Base-by-base conservation (phyloP, 2,797 vertebrate species). In the Synanceia verrucosa region DNA sequence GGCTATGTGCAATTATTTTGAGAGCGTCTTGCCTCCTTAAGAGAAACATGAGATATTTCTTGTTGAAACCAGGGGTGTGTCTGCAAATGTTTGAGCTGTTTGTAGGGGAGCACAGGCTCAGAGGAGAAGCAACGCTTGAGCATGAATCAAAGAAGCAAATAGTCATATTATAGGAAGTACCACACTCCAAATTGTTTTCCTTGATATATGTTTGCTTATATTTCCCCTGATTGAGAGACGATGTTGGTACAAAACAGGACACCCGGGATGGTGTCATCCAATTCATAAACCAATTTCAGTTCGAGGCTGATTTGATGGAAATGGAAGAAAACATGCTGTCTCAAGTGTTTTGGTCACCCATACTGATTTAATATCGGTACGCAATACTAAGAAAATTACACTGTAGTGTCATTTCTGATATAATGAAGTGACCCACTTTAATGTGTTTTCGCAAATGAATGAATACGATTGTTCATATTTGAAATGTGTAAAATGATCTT, bases 1-100 rank as follows among this genome's bases (percentile, higher is more conserved):
- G 16, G 43, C 28, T 44, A 23, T 16, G 23, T 56, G 70, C 34
- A 67, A 48, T 72, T 73, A 55, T 50, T 83, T 69, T 59, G 39
- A 70, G 47, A 74, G 63, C 16, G 18, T 56, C 51, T 58, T 39
- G 34, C 41, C 47, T 65, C 48, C 21, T 60, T 51, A 33, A n/a
- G n/a, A n/a, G n/a, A n/a, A n/a, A 23, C 52, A 65, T 36, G 60
- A 67, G 39, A 50, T 39, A 57, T 41, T 64, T 70, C n/a, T 29
- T 48, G 58, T 36, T 56, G 39, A 70, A 77, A 64, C 46, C 43
- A 18, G 41, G 52, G 34, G 24, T 73, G 65, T 68, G 58, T 65
- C 26, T 56, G 18, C 52, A 36, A 44, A 23, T 23, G 56, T 47
- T 53, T 59, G 34, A 71, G 65, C 34, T 47, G 56, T 36, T 8